Percentiles rank a stretch among this genome's conserved stretches.
Conservation (phyloP, 2,888 invertebrate species). For the Mythimna vitellina region DNA sequence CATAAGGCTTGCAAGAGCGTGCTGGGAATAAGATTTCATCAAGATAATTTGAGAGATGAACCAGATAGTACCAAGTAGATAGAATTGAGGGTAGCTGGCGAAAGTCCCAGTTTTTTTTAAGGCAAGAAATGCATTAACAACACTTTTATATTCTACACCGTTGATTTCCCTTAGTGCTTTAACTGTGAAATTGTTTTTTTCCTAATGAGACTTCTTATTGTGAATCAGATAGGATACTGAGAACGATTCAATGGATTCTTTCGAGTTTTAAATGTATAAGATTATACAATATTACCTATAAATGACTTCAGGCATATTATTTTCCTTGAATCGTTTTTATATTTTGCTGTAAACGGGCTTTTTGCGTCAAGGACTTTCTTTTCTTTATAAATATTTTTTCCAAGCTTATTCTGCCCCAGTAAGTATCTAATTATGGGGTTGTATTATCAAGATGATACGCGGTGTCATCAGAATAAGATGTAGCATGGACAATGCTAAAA, state of each 20-base stretch:
- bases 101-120: constrained; percentile 26
- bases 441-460: neutral
- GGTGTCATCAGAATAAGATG: neutral
- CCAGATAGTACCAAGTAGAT: constrained; percentile 33
- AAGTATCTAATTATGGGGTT: neutral
- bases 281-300: constrained; percentile 5
- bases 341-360: neutral
- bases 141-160: constrained; percentile 22
- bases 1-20: constrained; percentile 29
- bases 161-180: constrained; percentile 43
- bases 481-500: neutral
- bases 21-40: constrained; percentile 61
- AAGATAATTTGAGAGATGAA: constrained; percentile 55
- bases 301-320: constrained; percentile 9
- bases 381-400: neutral
- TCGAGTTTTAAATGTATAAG: constrained; percentile 34
- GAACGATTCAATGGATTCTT: constrained; percentile 22
- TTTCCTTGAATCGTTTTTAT: constrained; percentile 28
- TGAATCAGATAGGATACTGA: constrained; percentile 31
- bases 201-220: constrained; percentile 25
- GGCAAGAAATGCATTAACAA: constrained; percentile 50
- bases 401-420: neutral
- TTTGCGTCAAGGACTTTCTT: neutral
- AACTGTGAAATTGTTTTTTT: constrained; percentile 38
- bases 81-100: constrained; percentile 18